Conservation (phyloP, 2,888 invertebrate species). For the Drosophila koepferae region DNA sequence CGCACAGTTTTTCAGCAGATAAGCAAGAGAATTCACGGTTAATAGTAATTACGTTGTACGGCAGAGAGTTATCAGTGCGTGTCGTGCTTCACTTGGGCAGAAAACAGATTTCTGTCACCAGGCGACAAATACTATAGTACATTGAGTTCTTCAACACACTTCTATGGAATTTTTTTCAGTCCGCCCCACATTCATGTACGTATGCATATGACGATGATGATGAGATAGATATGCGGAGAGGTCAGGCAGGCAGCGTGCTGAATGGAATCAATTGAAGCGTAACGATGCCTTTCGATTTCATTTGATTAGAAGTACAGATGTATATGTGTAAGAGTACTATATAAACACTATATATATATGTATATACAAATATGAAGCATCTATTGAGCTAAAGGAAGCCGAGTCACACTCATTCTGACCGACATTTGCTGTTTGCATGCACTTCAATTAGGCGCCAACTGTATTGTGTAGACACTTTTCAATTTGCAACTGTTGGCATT, state of each 20-base stretch:
- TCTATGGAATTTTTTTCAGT: conserved; percentile 20
- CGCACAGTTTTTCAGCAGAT: conserved; percentile 57
- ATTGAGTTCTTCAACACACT: background rate
- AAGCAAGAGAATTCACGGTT: conserved; percentile 58
- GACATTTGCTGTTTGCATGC: conserved; percentile 60
- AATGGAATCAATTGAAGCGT: conserved; percentile 64
- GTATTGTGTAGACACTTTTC: conserved; percentile 65
- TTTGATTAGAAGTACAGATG: conserved; percentile 39
- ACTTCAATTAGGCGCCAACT: conserved; percentile 72
- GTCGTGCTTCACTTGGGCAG: conserved; percentile 21
- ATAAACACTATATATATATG: too few species aligned
- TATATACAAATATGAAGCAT: background rate
- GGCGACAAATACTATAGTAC: conserved; percentile 36
- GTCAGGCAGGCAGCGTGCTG: conserved; percentile 45
- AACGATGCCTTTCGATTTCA: conserved; percentile 66
- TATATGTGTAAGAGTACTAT: background rate
- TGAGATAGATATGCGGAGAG: conserved; percentile 40
- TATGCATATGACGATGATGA: conserved; percentile 28
- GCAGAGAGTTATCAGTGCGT: conserved; percentile 58
- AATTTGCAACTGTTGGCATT: conserved; percentile 48
- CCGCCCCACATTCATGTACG: conserved; percentile 7
- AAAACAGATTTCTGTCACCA: conserved; percentile 56
- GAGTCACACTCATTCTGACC: conserved; percentile 13
- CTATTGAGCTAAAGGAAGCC: conserved; percentile 16
- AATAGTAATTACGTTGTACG: conserved; percentile 60